Base-by-base conservation (phyloP, 2,888 invertebrate genomes). In the Spodoptera picta region DNA sequence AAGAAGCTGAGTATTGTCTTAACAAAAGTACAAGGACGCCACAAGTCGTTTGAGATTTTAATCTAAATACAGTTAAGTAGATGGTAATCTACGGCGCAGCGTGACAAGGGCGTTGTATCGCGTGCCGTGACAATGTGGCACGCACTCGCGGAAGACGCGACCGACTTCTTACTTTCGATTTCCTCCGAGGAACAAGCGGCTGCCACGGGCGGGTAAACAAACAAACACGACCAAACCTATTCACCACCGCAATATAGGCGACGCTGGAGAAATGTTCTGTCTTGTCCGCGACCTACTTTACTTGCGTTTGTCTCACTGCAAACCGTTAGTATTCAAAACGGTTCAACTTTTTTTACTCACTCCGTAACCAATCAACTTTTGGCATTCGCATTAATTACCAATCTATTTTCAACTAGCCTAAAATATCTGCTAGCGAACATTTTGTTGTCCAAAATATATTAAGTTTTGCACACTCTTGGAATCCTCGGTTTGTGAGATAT, bases 81-180 rank as follows among this genome's bases (percentile, higher is more conserved):
- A 63, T 71, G 63, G 41, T 49, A 63, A 71, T 73, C 73, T 56
- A 51, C 41, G 24, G 45, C 50, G 27, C 31, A 53, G 46, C 71
- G 50, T 69, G 65, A 64, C 65, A 65, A 77, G 70, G 75, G 73
- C 73, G 60, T 73, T 65, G 70, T 58, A 55, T 76, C 80, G 65
- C 75, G 71, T 77, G 77, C 80, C 81, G 74, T 80, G 82, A 76
- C 79, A 69, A 80, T 77, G 76, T 77, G 66, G 79, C 77, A 80
- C 80, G 75, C 79, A 55, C 60, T 73, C 60, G 66, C 82, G 84
- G 85, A 83, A 85, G 86, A 86, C 62, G 77, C 79, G 80, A 65
- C 80, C 81, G 80, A 77, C 72, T 78, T 83, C 71, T 73, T 80
- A 86, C 90, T 89, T 90, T 90, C 87, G 81, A 88, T 90, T 90